Evolutionary conservation across 2,797 vertebrate species (phyloP).

Genomic region (Lacerta agilis): DNA sequence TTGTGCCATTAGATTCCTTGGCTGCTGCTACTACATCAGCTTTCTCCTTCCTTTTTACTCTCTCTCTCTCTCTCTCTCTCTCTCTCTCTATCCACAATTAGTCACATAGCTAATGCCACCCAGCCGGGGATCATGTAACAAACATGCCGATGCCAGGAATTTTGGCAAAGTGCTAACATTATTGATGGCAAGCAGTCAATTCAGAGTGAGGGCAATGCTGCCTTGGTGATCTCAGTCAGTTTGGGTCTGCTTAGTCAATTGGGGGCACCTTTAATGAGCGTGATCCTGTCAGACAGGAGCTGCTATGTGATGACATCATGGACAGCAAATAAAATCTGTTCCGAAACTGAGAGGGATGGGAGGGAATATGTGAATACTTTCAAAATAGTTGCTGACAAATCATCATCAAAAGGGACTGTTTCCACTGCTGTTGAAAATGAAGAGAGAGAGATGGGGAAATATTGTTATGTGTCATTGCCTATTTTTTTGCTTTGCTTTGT

Average conservation of each 20-base stretch:
- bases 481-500: not conserved
- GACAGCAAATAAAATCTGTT: not conserved
- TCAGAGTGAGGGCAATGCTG: not conserved
- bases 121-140: not conserved
- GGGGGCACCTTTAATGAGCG: not conserved
- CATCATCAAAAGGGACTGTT: not conserved
- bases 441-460: too few relatives aligned
- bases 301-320: not conserved
- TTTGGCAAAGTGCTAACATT: not conserved
- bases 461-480: not conserved
- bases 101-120: not conserved
- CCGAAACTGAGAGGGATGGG: not conserved
- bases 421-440: not conserved
- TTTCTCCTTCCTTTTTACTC: not conserved
- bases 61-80: too few relatives aligned
- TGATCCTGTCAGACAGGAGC: not conserved
- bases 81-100: not conserved
- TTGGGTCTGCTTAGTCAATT: not conserved
- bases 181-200: not conserved
- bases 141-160: not conserved
- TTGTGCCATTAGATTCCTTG: not conserved
- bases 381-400: not conserved
- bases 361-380: not conserved
- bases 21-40: not conserved
- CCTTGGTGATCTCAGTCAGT: not conserved